Evolutionary conservation across 64 coral and sea anemone genomes (phyloP).

Genomic region (Montipora cactus): DNA sequence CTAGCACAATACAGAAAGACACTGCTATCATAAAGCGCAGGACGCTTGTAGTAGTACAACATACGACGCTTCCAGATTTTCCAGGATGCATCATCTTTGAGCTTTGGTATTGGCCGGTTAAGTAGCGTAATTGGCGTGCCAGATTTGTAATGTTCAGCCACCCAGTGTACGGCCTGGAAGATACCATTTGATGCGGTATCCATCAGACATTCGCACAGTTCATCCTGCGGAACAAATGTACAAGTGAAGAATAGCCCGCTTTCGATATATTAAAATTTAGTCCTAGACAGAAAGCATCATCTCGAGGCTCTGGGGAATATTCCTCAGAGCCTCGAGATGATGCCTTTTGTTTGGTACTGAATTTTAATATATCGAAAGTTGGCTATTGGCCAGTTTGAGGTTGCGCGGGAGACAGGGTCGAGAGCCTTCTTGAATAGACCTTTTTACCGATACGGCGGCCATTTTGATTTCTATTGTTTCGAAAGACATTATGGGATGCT

Average conservation of each 20-base stretch:
- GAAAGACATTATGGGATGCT: too few relatives aligned
- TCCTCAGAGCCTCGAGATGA: too few relatives aligned
- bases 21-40: slow-evolving; percentile 67
- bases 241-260: background rate
- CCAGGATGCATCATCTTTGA: slow-evolving; percentile 35
- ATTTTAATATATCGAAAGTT: too few relatives aligned
- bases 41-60: slow-evolving; percentile 76
- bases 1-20: slow-evolving; percentile 72
- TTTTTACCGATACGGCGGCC: too few relatives aligned
- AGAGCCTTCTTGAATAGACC: too few relatives aligned
- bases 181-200: slow-evolving; percentile 73
- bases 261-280: too few relatives aligned
- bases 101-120: slow-evolving; percentile 82
- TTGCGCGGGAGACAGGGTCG: too few relatives aligned
- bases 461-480: too few relatives aligned
- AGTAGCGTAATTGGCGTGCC: slow-evolving; percentile 79
- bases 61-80: slow-evolving; percentile 79
- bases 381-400: too few relatives aligned
- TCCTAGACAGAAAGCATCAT: too few relatives aligned
- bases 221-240: background rate
- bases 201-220: slow-evolving; percentile 73
- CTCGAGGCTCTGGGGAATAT: too few relatives aligned
- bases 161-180: slow-evolving; percentile 84
- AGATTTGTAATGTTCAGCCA: slow-evolving; percentile 80
- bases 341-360: too few relatives aligned